Percentiles rank a stretch among this genome's conserved stretches.
phyloP scores from a whole-genome alignment of 2,888 invertebrate species.

The Nephrotoma flavescens region DNA sequence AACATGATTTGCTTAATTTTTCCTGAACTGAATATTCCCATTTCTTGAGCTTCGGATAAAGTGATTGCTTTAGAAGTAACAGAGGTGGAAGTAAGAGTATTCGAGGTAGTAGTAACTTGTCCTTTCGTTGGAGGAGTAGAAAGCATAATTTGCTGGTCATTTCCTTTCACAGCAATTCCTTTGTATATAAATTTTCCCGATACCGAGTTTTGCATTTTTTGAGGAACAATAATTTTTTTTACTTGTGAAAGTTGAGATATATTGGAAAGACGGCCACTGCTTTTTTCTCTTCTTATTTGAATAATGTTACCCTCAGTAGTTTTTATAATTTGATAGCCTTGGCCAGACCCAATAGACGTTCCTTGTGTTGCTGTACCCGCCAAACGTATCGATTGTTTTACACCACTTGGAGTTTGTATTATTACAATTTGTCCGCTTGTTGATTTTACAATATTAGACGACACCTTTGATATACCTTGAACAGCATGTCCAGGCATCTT shows the following conservation, averaged over 20 bases:
- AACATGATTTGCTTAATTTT: conserved; percentile 6
- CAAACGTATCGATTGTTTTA: conserved; percentile 11
- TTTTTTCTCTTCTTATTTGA: conserved; percentile 16
- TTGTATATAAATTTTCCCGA: conserved; percentile 1
- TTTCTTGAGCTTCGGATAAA: conserved; percentile 8
- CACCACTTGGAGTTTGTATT: conserved; percentile 29
- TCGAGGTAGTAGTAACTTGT: background rate
- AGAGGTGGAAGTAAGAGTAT: conserved; percentile 5
- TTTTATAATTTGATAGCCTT: conserved; percentile 18
- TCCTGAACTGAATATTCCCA: conserved; percentile 6
- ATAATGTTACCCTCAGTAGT: conserved; percentile 18
- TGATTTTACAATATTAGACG: conserved; percentile 8
- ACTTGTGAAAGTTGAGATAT: conserved; percentile 2
- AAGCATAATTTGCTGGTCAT: background rate
- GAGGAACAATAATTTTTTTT: background rate
- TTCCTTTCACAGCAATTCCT: background rate
- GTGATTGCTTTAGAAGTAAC: conserved; percentile 5
- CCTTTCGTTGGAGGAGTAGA: conserved; percentile 8
- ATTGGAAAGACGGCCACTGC: conserved; percentile 1
- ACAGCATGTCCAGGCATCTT: background rate
- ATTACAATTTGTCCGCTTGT: conserved; percentile 34
- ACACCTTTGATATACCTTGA: background rate
- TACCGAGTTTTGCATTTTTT: background rate
- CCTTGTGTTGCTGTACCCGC: conserved; percentile 1
- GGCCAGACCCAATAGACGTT: background rate